Conservation (phyloP, 2,113 vertebrate species). For the Cheilinus undulatus region DNA sequence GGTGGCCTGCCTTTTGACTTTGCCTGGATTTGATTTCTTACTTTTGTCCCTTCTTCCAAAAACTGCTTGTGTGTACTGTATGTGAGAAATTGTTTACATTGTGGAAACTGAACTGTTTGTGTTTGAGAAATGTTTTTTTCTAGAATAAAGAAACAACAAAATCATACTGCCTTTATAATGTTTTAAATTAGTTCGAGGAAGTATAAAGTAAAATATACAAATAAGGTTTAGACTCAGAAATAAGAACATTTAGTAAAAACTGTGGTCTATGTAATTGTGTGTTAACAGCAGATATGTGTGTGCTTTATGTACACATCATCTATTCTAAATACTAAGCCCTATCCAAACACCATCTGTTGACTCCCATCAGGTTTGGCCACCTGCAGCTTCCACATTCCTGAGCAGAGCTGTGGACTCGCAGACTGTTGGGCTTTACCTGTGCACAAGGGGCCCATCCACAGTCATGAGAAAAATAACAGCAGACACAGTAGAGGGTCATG, state of each 20-base stretch:
- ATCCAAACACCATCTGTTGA: constrained; percentile 26
- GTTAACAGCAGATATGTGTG: not conserved
- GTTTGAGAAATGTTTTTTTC: constrained; percentile 53
- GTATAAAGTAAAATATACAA: too few species aligned
- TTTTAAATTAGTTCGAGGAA: too few species aligned
- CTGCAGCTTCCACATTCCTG: constrained; percentile 20
- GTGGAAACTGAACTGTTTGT: constrained; percentile 61
- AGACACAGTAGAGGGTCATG: too few species aligned
- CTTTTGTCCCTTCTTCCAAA: constrained; percentile 39
- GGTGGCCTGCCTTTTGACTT: constrained; percentile 20
- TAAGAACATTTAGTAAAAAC: not conserved
- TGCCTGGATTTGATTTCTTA: constrained; percentile 20
- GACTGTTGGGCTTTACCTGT: not conserved
- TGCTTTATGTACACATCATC: not conserved
- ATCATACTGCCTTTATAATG: not conserved
- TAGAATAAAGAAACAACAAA: constrained; percentile 70
- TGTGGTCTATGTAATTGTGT: not conserved
- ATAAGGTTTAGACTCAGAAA: not conserved
- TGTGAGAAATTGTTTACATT: constrained; percentile 72
- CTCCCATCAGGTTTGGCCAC: constrained; percentile 29
- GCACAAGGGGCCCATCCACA: not conserved
- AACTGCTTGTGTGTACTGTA: constrained; percentile 52
- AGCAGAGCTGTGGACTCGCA: not conserved
- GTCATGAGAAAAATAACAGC: not conserved
- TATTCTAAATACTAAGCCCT: not conserved